Evolutionary conservation across 2,797 vertebrate genomes (phyloP).

Genomic region (Microctenopoma steveboyesi): DNA sequence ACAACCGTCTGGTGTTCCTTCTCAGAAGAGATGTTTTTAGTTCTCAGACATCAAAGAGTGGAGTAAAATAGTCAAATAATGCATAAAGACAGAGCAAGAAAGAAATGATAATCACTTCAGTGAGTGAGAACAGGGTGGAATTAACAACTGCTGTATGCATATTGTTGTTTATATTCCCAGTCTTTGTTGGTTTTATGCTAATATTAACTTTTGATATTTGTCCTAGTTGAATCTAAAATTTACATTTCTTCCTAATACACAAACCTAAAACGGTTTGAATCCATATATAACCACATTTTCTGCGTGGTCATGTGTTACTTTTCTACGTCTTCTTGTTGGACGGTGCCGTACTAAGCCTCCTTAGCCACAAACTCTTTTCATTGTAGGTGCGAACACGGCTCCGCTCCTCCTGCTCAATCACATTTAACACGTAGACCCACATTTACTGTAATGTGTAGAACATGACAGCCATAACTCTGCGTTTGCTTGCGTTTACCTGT

Average conservation of each 20-base stretch:
- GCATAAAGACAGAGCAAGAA: not conserved
- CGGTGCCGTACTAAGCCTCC: conserved; percentile 6
- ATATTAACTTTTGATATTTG: not conserved
- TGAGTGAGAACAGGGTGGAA: not conserved
- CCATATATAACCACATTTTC: not conserved
- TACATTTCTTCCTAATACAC: not conserved
- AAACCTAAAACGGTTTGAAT: not conserved
- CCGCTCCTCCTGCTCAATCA: not conserved
- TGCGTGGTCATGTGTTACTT: not conserved
- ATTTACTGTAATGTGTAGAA: not conserved
- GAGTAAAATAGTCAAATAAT: conserved; percentile 24
- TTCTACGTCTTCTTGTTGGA: not conserved
- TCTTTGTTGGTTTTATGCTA: not conserved
- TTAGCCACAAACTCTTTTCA: not conserved
- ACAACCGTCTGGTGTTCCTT: conserved; percentile 6
- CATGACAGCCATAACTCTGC: not conserved
- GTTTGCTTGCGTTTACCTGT: conserved; percentile 83
- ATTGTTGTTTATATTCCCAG: not conserved
- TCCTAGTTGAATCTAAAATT: not conserved
- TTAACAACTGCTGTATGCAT: conserved; percentile 1
- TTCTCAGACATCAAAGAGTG: conserved; percentile 38
- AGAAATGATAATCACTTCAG: conserved; percentile 13
- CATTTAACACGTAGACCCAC: not conserved
- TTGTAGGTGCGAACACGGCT: not conserved
- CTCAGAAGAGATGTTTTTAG: conserved; percentile 34